Conservation (phyloP, 2,888 invertebrate genomes). For the Rhaphigaster nebulosa region DNA sequence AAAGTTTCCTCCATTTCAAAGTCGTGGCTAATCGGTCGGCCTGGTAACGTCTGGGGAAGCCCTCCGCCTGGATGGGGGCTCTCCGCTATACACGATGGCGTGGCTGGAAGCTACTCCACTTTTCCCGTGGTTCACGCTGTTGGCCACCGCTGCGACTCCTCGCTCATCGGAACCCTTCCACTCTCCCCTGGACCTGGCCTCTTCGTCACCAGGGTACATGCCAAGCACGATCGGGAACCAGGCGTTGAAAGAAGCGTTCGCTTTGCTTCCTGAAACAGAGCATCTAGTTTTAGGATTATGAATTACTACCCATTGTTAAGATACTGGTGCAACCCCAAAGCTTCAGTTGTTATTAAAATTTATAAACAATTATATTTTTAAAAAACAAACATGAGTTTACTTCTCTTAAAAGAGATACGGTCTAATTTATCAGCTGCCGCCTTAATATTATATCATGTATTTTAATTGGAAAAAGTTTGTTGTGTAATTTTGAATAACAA, state of each 20-base stretch:
- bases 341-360: too few relatives aligned
- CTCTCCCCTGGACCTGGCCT: constrained; percentile 63
- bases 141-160: constrained; percentile 77
- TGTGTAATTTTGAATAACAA: too few relatives aligned
- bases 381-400: too few relatives aligned
- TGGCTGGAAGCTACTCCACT: constrained; percentile 81
- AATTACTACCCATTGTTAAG: not conserved
- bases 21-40: not conserved
- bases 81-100: constrained; percentile 79
- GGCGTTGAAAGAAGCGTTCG: constrained; percentile 66
- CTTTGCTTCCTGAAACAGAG: constrained; percentile 64
- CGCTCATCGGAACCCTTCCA: constrained; percentile 60
- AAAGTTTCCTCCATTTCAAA: not conserved
- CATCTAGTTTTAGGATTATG: not conserved
- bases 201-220: constrained; percentile 64
- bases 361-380: too few relatives aligned
- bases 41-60: not conserved
- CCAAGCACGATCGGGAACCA: constrained; percentile 67
- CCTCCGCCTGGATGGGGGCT: constrained; percentile 68
- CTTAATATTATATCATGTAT: too few relatives aligned
- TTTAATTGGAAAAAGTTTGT: too few relatives aligned
- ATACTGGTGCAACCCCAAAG: too few relatives aligned
- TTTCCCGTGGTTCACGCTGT: constrained; percentile 79
- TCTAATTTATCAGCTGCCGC: too few relatives aligned
- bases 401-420: too few relatives aligned